These are phyloP conservation scores for Crotalus horridus DNA, from an alignment of 2,113 vertebrate species.

Conservation along the genomic window DNA sequence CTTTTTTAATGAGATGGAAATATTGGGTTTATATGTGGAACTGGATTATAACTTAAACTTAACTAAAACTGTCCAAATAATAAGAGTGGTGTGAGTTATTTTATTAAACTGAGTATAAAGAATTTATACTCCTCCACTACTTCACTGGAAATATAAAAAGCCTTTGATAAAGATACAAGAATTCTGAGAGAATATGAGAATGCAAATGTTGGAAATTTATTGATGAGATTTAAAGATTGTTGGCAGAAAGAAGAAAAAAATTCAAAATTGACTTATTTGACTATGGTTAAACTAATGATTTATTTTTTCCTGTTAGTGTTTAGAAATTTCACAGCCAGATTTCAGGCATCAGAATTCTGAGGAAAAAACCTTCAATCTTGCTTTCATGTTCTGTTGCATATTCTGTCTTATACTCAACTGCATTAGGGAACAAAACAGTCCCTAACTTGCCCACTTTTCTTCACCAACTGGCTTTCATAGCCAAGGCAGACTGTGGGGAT, in stretches of 20 bases:
- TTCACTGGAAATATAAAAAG: neutral
- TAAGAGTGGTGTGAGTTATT: neutral
- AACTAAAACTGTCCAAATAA: neutral
- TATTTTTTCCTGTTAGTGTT: neutral
- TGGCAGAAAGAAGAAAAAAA: neutral
- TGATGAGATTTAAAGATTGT: neutral
- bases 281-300: neutral
- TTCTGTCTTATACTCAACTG: neutral
- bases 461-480: neutral
- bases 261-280: neutral
- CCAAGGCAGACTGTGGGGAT: neutral
- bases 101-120: neutral
- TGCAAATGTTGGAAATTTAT: neutral
- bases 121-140: neutral
- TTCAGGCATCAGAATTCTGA: neutral
- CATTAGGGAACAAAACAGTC: neutral
- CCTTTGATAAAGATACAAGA: neutral
- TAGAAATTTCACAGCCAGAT: neutral
- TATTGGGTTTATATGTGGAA: neutral
- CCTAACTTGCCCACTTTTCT: neutral
- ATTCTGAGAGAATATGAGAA: neutral
- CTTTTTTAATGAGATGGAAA: neutral
- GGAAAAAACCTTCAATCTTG: neutral
- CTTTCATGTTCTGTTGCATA: neutral
- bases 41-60: neutral